phyloP scores from a whole-genome alignment of 2,888 invertebrate genomes.

The Lasioglossum morio region DNA sequence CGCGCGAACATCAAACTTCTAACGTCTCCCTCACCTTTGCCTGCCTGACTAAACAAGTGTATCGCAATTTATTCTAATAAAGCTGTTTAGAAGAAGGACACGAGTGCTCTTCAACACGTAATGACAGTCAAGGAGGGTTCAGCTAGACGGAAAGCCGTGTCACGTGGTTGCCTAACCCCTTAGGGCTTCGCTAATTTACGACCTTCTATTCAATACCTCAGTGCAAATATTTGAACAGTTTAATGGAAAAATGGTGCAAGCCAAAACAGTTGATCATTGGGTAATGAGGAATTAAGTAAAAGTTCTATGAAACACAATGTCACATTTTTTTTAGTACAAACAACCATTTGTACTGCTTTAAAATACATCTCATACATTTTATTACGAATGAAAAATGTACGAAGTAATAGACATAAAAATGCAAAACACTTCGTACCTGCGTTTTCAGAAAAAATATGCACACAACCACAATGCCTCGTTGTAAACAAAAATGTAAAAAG shows the following conservation, averaged over 20 bases:
- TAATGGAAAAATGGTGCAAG: not conserved
- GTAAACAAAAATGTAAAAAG: too few species aligned
- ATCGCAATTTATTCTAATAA: conserved; percentile 2
- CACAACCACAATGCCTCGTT: too few species aligned
- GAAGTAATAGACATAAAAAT: too few species aligned
- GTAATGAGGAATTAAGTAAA: not conserved
- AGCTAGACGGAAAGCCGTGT: not conserved
- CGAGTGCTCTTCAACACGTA: not conserved
- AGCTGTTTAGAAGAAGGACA: not conserved
- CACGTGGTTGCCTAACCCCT: not conserved
- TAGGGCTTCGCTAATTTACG: not conserved
- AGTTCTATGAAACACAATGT: too few species aligned
- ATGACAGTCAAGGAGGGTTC: not conserved
- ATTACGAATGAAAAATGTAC: too few species aligned
- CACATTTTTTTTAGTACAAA: not conserved
- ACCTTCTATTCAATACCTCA: not conserved
- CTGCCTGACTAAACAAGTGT: not conserved
- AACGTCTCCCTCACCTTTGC: not conserved
- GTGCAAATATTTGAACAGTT: not conserved
- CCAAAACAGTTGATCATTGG: not conserved
- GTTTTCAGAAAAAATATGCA: too few species aligned
- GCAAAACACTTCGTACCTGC: too few species aligned
- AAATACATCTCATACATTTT: too few species aligned
- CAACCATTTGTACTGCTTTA: too few species aligned
- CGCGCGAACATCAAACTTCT: not conserved